Evolutionary conservation across 2,797 vertebrate genomes (phyloP), one percentile per base, ranked within the genome.

Genomic region (Sebastes trivittatus): DNA sequence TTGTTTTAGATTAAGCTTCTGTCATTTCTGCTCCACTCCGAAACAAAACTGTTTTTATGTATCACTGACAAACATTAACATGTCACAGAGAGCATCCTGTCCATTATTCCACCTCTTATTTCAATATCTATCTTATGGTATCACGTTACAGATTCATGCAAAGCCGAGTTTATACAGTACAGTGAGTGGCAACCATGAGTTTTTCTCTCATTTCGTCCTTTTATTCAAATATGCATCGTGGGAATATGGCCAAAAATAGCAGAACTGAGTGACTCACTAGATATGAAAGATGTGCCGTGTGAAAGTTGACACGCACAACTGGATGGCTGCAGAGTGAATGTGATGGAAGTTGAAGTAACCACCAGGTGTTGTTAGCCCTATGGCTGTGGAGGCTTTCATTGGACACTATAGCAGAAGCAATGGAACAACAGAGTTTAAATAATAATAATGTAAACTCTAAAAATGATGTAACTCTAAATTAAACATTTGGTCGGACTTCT

Each of bases 391-490:
- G 58, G 59, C n/a, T 68, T 72, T 63, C 25, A 72, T 59, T 78
- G n/a, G 67, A 59, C 29, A 5, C 29, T 77, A 32, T 23, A 29
- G 58, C 42, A 59, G 14, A 58, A 8, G 59, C 11, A 66, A 67
- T 18, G 23, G 5, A 29, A 56, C 30, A 77, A 62, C 36, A n/a
- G 16, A 30, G n/a, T 61, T 67, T 67, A 58, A 58, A 58, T 38
- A 58, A 27, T 38, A 38, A 56, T 38, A 36, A 36, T 56, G n/a
- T 34, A 36, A 36, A 56, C 25, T 55, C n/a, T 34, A 54, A 61
- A 74, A 86, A 82, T 78, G 65, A 71, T 81, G 74, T 75, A 46
- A 66, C 32, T 64, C 64, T 87, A 34, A 77, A 88, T 84, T 71
- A 77, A 88, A 72, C 73, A 89, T 82, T 67, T 3, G 14, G 25